Evolutionary conservation across 2,797 vertebrate species (phyloP), one percentile per base, ranked within the genome.

Genomic region (Chelonia mydas): DNA sequence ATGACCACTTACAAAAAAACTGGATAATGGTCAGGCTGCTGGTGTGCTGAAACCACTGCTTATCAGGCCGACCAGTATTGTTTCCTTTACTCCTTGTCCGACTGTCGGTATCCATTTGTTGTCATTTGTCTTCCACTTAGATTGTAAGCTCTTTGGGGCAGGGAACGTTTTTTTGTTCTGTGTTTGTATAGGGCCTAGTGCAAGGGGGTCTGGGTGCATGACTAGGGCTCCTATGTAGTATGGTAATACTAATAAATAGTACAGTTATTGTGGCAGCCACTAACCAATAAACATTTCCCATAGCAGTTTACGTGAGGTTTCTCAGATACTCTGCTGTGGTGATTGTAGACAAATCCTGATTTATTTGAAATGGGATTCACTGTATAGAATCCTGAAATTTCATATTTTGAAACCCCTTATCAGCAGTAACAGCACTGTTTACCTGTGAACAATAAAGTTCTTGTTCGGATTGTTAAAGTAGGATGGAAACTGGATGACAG

Each of bases 171-270:
- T 88, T 89, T 61, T 86, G 6, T 84, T 87, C 83, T 65, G 2
- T 61, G 51, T 92, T 96, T 88, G 57, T 88, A 23, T 23, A 49
- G 9, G 12, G 17, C 86, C 57, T 84, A n/a, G 61, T 83, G 83
- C 21, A 28, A 61, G 86, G 57, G n/a, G n/a, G 77, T 88, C 90
- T 23, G 47, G 81, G 83, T 61, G 27, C 31, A 51, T 83, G 51
- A 68, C 61, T 91, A 45, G 15, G 89, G 76, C 7, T 86, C 41
- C 31, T 79, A 79, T 92, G 77, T 91, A 53, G 84, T 93, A 81
- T 49, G 17, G 86, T 88, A n/a, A 23, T 90, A 93, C 79, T 89
- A 92, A 50, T 88, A 92, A 61, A 83, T 31, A 76, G 78, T 91
- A 84, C 49, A 21, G 27, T 84, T 92, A 76, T 80, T 92, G 87